phyloP scores from a whole-genome alignment of 92 coral and sea anemone genomes.

The Epizoanthus stellaris region DNA sequence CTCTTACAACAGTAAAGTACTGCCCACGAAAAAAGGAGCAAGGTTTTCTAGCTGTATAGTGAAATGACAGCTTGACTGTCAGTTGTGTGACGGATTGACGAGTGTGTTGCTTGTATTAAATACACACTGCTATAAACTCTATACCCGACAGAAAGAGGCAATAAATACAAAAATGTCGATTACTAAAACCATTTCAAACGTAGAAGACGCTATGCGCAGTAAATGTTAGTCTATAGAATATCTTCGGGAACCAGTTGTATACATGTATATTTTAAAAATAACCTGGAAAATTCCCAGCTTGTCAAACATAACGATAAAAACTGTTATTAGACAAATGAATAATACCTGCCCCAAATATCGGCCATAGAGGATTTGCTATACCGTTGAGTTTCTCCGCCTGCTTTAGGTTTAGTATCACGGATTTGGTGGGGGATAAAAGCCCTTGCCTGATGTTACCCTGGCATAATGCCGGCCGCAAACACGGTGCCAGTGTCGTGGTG shows the following conservation, averaged over 20 bases:
- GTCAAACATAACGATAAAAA: background rate
- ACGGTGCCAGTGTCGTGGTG: background rate
- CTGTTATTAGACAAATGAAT: background rate
- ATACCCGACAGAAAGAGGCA: background rate
- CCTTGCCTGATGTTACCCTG: background rate
- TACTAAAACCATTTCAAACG: background rate
- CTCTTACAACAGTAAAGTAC: background rate
- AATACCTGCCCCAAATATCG: background rate
- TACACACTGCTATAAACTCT: background rate
- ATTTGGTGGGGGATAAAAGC: background rate
- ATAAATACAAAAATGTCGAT: no score
- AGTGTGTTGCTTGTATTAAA: background rate
- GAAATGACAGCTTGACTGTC: constrained; percentile 1
- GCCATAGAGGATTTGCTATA: background rate
- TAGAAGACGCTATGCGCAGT: background rate
- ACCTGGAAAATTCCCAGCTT: background rate
- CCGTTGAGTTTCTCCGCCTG: no score
- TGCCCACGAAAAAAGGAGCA: no score
- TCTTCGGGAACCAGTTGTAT: background rate
- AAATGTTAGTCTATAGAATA: background rate
- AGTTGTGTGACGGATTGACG: background rate
- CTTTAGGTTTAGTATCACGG: background rate
- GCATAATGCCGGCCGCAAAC: background rate
- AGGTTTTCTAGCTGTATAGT: background rate
- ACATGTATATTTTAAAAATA: background rate